Percentiles rank a stretch among this genome's conserved stretches.
phyloP scores from a whole-genome alignment of 2,797 vertebrate species.

The Pipistrellus kuhlii region DNA sequence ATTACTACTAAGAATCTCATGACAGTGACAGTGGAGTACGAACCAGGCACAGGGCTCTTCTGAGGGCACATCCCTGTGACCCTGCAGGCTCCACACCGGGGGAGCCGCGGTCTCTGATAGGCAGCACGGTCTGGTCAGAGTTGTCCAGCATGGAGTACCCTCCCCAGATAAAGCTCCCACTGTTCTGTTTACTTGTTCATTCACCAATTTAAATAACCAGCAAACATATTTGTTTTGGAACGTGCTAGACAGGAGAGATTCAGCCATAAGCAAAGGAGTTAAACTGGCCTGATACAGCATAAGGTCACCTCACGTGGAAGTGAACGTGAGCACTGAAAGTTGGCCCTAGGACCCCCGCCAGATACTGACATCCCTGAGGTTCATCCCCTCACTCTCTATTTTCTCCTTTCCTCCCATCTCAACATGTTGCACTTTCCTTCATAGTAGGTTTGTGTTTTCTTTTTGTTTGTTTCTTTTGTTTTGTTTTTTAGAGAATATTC shows the following conservation, averaged over 20 bases:
- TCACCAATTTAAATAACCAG: background rate
- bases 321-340: background rate
- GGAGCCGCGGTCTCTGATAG: background rate
- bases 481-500: background rate
- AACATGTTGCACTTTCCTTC: background rate
- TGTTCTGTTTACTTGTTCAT: background rate
- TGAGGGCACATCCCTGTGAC: background rate
- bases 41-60: background rate
- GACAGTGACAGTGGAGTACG: background rate
- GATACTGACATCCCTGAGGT: background rate
- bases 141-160: background rate
- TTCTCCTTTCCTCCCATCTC: background rate
- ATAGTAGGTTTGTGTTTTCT: background rate
- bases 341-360: background rate
- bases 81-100: too few relatives aligned
- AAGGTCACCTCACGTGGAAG: background rate
- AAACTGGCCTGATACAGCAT: background rate
- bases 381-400: background rate
- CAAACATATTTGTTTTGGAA: background rate
- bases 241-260: background rate
- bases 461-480: background rate
- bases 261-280: constrained; percentile 19
- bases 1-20: constrained; percentile 16
- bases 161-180: background rate
- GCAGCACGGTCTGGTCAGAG: background rate